Base-by-base conservation (phyloP, 2,888 invertebrate genomes). In the Antheraea yamamai region DNA sequence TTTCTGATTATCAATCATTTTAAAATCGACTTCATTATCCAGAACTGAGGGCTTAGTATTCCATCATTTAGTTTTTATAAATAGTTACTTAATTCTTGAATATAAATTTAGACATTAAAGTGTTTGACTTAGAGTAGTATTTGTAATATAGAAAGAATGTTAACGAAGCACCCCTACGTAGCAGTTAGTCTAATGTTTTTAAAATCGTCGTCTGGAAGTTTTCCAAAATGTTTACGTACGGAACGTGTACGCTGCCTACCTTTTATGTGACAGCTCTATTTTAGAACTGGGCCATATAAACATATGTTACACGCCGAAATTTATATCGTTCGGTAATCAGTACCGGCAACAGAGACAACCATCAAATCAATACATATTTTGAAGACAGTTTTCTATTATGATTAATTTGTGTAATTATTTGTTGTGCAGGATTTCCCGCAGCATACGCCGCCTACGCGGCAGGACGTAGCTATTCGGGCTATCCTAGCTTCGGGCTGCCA, bases 401-500 rank as follows among this genome's bases (percentile, higher is more conserved):
- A 78, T 76, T 89, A 83, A 89, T 79, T 82, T 77, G 79, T 89
- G 82, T 88, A 80, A 80, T 89, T 89, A 82, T 94, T 93, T 92
- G 90, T 93, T 94, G 85, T 82, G 80, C 96, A 98, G 98, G 98
- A 96, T 98, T 98, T 95, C 98, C 98, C 96, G 98, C 98, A 94
- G 98, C 98, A 90, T 98, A 98, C 95, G 98, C 98, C 95, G 98
- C 98, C 92, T 98, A 98, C 95, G 98, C 98, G 96, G 98, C 98
- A 94, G 98, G 98, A 95, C 97, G 98, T 95, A 98, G 98, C 95
- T 98, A 98, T 96, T 98, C 98, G 96, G 98, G 98, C 96, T 98
- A 98, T 96, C 98, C 98, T 96, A 98, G 98, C 97, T 98, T 98
- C 96, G 98, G 98, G 96, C 98, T 98, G 96, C 98, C 98, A 94